Evolutionary conservation across 2,797 vertebrate genomes (phyloP).

Genomic region (Lindbergichthys nudifrons): DNA sequence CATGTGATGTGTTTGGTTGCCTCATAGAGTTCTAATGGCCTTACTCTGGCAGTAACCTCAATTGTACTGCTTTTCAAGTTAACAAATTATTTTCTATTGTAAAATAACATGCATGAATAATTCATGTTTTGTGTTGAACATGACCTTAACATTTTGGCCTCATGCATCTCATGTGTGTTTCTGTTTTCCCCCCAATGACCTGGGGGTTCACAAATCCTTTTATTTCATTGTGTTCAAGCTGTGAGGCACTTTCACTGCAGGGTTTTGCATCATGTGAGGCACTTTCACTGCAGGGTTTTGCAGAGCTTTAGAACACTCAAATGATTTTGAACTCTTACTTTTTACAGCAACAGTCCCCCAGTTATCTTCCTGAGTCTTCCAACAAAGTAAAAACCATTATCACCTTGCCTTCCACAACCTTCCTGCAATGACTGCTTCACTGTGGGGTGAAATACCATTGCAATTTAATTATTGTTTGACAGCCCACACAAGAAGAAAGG

Average conservation of each 20-base stretch:
- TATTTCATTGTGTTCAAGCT: constrained; percentile 48
- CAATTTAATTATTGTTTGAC: constrained; percentile 53
- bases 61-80: neutral
- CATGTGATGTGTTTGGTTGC: neutral
- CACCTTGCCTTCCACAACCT: constrained; percentile 22
- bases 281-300: constrained; percentile 51
- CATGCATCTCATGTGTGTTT: constrained; percentile 20
- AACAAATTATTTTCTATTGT: neutral
- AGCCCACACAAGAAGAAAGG: constrained; percentile 26
- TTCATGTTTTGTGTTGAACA: constrained; percentile 8
- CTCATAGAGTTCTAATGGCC: constrained; percentile 1
- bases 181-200: neutral
- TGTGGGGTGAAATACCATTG: constrained; percentile 32
- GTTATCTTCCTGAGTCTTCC: constrained; percentile 17
- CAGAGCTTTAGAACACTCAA: constrained; percentile 38
- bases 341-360: constrained; percentile 28
- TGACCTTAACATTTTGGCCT: constrained; percentile 35
- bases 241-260: constrained; percentile 56
- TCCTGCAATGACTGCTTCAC: constrained; percentile 25
- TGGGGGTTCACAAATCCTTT: constrained; percentile 35
- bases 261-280: constrained; percentile 52
- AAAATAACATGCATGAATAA: constrained; percentile 8
- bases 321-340: constrained; percentile 9
- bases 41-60: constrained; percentile 1
- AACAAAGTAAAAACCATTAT: constrained; percentile 18